Conservation (phyloP, 2,888 invertebrate genomes). For the Melanophora roralis region DNA sequence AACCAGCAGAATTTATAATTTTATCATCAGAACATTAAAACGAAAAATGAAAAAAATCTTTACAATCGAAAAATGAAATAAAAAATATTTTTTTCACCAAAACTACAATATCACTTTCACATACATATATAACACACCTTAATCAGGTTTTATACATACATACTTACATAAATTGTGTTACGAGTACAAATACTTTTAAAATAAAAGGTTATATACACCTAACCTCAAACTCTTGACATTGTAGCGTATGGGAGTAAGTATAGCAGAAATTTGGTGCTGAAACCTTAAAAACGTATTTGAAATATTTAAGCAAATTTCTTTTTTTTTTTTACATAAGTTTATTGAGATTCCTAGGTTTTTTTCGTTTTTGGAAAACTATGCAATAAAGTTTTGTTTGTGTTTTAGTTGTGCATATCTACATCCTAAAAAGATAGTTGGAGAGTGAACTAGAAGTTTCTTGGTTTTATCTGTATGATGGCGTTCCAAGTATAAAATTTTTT, state of each 20-base stretch:
- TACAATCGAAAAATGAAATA: slow-evolving; percentile 18
- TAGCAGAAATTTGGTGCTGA: slow-evolving; percentile 32
- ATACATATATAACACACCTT: too few relatives aligned
- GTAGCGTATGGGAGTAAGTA: neutral
- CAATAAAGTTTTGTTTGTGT: neutral
- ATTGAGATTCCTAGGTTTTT: slow-evolving; percentile 25
- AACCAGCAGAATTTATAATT: neutral
- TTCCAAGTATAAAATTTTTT: slow-evolving; percentile 36
- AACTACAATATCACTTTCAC: too few relatives aligned
- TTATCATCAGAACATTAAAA: neutral
- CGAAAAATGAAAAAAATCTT: neutral
- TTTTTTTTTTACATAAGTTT: slow-evolving; percentile 43
- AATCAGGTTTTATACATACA: neutral
- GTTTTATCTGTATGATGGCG: slow-evolving; percentile 39
- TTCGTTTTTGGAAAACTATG: neutral
- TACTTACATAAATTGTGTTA: neutral
- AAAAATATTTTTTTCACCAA: neutral
- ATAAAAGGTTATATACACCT: neutral
- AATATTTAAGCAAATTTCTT: slow-evolving; percentile 54
- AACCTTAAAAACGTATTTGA: slow-evolving; percentile 46
- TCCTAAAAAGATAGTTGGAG: neutral
- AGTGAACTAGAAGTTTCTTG: slow-evolving; percentile 20
- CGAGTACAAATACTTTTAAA: slow-evolving; percentile 16
- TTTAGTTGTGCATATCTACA: neutral
- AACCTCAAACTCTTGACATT: slow-evolving; percentile 1